Conservation (phyloP, 2,888 invertebrate species). For the Pachydiplax longipennis region DNA sequence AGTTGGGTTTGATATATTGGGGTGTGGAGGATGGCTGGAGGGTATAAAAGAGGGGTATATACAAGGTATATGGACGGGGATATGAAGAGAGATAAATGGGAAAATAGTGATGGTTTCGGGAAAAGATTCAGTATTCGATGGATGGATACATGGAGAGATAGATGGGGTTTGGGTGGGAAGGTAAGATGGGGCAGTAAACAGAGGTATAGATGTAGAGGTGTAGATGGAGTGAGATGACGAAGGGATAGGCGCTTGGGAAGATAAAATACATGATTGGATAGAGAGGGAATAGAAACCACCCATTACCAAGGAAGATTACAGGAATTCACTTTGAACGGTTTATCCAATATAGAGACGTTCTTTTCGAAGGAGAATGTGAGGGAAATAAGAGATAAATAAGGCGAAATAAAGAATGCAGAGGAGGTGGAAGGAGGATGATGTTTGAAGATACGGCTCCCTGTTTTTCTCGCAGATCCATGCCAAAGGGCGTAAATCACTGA, state of each 20-base stretch:
- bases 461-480: conserved; percentile 4
- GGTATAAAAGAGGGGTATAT: neutral
- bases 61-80: neutral
- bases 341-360: too few relatives aligned
- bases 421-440: neutral
- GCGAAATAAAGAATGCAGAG: neutral
- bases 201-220: neutral
- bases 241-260: neutral
- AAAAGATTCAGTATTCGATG: neutral
- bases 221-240: neutral
- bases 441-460: neutral
- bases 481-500: conserved; percentile 23
- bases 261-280: too few relatives aligned
- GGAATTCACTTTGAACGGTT: too few relatives aligned
- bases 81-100: neutral
- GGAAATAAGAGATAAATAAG: neutral
- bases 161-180: neutral
- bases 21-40: neutral
- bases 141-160: neutral
- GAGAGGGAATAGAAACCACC: too few relatives aligned
- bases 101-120: neutral
- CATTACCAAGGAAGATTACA: too few relatives aligned
- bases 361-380: too few relatives aligned
- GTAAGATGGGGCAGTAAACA: neutral
- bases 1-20: neutral